Base-by-base conservation (phyloP, 2,797 vertebrate genomes). In the Alexandromys oeconomus region DNA sequence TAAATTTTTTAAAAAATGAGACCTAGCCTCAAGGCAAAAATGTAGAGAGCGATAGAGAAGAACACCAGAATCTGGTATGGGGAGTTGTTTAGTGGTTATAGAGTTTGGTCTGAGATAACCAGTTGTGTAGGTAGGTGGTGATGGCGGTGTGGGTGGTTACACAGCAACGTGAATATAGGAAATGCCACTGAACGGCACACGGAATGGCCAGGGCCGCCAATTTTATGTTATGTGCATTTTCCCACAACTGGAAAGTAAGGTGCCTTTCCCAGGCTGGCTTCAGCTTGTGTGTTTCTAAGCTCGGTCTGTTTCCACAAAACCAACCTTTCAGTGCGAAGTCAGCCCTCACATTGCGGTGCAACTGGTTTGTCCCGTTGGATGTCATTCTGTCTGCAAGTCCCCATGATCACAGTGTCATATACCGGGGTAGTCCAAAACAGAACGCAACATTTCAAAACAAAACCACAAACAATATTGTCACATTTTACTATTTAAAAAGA, bases 391-490 rank as follows among this genome's bases (percentile, higher is more conserved):
- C 43, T 73, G 80, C 77, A 61, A 87, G 27, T 69, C 54, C n/a
- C 6, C 12, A 15, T 80, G 78, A 54, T 4, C 48, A 54, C 12
- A 8, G 17, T 51, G 37, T 81, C 57, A 31, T 43, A 43, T 15
- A 63, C 40, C 37, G 7, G 59, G 27, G 9, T 7, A 34, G 81
- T 46, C 6, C 48, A 78, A 80, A n/a, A 59, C 0, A 71, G 14
- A 63, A 74, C 34, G 71, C 23, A 74, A 65, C 27, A 94, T 86
- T 95, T 96, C 87, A 86, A 87, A 95, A 84, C 43, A 74, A 94
- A 92, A 12, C n/a, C 21, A 43, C 63, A 73, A 92, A 61, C 57
- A 74, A 43, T 59, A 88, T 76, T 88, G 46, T 88, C 77, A 79
- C 57, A 65, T 14, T 54, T 59, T 79, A 34, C 51, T 89, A 88